Percentiles rank a stretch among this genome's conserved stretches.
phyloP scores from a whole-genome alignment of 2,797 vertebrate species.

The Miichthys miiuy region DNA sequence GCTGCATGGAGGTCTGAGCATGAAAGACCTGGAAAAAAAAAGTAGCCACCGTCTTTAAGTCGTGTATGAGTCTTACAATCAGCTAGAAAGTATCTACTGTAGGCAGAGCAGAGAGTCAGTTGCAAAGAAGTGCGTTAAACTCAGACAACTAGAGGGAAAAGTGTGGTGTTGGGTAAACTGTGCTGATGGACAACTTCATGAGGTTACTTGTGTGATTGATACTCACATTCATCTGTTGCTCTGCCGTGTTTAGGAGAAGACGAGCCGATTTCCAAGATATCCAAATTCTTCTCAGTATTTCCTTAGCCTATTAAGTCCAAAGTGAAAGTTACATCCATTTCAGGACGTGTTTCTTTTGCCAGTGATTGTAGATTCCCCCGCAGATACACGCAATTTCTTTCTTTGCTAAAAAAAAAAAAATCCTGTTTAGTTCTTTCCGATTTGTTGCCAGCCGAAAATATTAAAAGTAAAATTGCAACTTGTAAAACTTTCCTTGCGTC shows the following conservation, averaged over 20 bases:
- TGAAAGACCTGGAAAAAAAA: neutral
- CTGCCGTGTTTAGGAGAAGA: slow-evolving; percentile 43
- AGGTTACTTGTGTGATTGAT: slow-evolving; percentile 39
- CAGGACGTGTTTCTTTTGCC: slow-evolving; percentile 42
- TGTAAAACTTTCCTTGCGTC: slow-evolving; percentile 46
- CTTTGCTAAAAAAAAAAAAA: slow-evolving; percentile 17
- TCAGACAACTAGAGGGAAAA: neutral
- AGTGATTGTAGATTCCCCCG: slow-evolving; percentile 18
- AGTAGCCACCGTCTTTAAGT: neutral
- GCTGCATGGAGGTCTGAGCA: neutral
- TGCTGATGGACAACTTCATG: slow-evolving; percentile 21
- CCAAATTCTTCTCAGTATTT: slow-evolving; percentile 47
- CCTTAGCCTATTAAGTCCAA: slow-evolving; percentile 22
- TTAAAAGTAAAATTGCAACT: slow-evolving; percentile 26
- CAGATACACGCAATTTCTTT: slow-evolving; percentile 15
- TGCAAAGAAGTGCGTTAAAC: neutral
- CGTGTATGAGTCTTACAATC: neutral
- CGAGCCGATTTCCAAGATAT: slow-evolving; percentile 26
- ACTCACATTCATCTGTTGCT: slow-evolving; percentile 87
- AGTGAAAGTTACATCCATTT: slow-evolving; percentile 82
- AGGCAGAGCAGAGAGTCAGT: too few species aligned
- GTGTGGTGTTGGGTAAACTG: neutral
- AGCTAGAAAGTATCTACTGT: neutral
- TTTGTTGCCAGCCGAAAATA: neutral
- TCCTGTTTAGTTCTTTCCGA: neutral